Evolutionary conservation across 2,797 vertebrate species (phyloP).

Genomic region (Selene dorsalis): DNA sequence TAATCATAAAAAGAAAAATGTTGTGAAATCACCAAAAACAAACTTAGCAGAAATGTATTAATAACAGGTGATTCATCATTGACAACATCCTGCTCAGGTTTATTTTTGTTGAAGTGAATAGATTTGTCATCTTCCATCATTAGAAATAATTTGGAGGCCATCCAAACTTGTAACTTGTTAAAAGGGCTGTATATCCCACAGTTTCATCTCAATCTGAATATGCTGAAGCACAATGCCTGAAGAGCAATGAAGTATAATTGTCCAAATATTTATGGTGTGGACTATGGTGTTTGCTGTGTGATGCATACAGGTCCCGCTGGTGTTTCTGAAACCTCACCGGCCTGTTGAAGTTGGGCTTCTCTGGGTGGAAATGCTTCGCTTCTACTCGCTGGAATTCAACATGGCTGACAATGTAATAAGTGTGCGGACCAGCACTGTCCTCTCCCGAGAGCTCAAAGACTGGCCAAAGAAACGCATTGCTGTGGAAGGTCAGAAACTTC

Average conservation of each 20-base stretch:
- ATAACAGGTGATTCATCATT: not conserved
- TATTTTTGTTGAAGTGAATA: not conserved
- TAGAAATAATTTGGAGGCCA: not conserved
- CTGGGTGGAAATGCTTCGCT: constrained; percentile 95
- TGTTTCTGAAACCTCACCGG: constrained; percentile 79
- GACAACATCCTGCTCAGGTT: not conserved
- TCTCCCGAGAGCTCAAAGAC: constrained; percentile 93
- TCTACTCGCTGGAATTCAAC: constrained; percentile 94
- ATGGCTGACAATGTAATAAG: constrained; percentile 91
- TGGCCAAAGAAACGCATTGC: constrained; percentile 97
- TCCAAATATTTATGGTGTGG: not conserved
- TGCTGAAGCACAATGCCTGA: not conserved
- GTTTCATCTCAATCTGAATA: not conserved
- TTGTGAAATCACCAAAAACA: not conserved
- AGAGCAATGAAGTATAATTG: not conserved
- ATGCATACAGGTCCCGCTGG: constrained; percentile 85
- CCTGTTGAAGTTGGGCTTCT: constrained; percentile 87
- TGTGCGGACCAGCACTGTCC: constrained; percentile 86
- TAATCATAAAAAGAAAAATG: constrained; percentile 53
- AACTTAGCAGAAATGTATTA: not conserved
- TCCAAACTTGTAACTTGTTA: not conserved
- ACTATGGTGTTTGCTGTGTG: not conserved
- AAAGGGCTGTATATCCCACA: not conserved
- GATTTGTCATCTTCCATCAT: not conserved
- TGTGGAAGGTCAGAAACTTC: constrained; percentile 87